phyloP scores from a whole-genome alignment of 2,797 vertebrate genomes.

The Galago senegalensis region DNA sequence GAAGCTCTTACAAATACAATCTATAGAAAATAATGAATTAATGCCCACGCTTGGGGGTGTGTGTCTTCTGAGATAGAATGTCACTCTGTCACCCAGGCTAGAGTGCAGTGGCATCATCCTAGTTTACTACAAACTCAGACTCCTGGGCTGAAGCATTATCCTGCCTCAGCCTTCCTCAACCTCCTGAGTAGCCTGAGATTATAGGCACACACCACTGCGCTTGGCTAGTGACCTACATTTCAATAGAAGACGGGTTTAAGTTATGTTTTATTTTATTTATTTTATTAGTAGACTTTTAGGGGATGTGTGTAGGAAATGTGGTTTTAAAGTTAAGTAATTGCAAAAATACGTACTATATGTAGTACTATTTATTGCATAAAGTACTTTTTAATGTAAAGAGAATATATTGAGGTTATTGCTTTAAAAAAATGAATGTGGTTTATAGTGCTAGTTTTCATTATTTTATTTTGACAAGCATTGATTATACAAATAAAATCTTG shows the following conservation, averaged over 20 bases:
- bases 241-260: neutral
- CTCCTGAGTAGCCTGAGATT: neutral
- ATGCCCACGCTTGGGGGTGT: neutral
- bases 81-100: neutral
- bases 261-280: neutral
- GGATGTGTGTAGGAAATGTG: neutral
- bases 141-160: neutral
- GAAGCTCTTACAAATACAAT: conserved; percentile 37
- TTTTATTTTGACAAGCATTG: conserved; percentile 12
- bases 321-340: conserved; percentile 34
- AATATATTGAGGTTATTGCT: conserved; percentile 50
- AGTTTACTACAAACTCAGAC: neutral
- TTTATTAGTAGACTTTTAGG: conserved; percentile 19
- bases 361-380: conserved; percentile 16
- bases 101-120: neutral
- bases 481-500: conserved; percentile 48
- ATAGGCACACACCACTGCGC: neutral
- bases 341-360: neutral
- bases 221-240: neutral
- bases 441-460: conserved; percentile 43
- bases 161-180: neutral
- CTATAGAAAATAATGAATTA: conserved; percentile 1
- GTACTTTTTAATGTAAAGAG: conserved; percentile 31
- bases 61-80: neutral
- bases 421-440: conserved; percentile 35